Base-by-base conservation (phyloP, 2,113 vertebrate genomes). In the Peromyscus maniculatus region DNA sequence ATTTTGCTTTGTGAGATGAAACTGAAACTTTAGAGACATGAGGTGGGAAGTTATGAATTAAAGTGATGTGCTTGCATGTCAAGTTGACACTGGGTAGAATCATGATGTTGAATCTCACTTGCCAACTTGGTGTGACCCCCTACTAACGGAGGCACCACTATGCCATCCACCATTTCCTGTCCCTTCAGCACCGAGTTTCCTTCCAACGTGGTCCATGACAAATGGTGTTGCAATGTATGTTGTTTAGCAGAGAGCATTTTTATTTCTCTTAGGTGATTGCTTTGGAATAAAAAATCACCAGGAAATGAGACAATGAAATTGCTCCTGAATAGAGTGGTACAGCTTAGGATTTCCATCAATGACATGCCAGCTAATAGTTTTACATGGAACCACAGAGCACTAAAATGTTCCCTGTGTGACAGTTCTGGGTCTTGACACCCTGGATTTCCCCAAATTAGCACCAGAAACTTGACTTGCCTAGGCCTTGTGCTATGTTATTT, bases 361-460 rank as follows among this genome's bases (percentile, higher is more conserved):
- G 55, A 78, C 55, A 59, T 79, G 17, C 15, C 16, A 59, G 33
- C 21, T 69, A 17, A 28, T 74, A 33, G 3, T 75, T 43, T 94
- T 19, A 84, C 1, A 24, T 57, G 52, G 0, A 0, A 31, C 24
- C n/a, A 28, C n/a, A 16, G 7, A 46, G 26, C 26, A 33, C 3
- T 28, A 36, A 19, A 71, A 69, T 36, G 22, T 71, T 16, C 28
- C 17, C 43, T 59, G 6, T 0, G 2, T 36, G 10, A 13, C 22
- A 49, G 57, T 21, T 4, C 24, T 8, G 19, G 28, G 46, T 66
- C n/a, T 79, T 91, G 80, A 87, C 79, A 59, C 11, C 26, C 5
- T 12, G 33, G 10, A 28, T 33, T 79, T 87, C 26, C 19, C 66
- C 24, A n/a, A 77, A 22, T 64, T 69, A 39, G n/a, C 26, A 24